Percentiles rank a stretch among this genome's conserved stretches.
phyloP scores from a whole-genome alignment of 2,113 vertebrate species.

The Todiramphus saurophagus region DNA sequence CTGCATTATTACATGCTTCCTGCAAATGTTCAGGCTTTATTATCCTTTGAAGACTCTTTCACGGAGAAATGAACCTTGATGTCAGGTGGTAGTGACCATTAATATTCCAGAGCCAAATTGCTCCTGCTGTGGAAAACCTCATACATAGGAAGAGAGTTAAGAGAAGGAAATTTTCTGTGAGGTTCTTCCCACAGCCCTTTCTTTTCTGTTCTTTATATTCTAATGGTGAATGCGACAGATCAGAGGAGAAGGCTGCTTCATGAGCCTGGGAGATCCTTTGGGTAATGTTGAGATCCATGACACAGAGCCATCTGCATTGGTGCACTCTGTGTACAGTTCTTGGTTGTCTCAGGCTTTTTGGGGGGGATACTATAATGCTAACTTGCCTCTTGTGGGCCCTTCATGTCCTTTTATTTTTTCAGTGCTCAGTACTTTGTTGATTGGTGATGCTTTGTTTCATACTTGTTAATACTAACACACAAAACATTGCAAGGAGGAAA shows the following conservation, averaged over 20 bases:
- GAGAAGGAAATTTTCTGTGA: background rate
- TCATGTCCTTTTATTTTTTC: background rate
- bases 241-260: background rate
- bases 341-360: background rate
- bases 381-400: background rate
- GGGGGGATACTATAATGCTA: background rate
- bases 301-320: background rate
- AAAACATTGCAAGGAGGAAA: background rate
- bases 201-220: background rate
- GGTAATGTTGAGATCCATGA: background rate
- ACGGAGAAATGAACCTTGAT: slow-evolving; percentile 49
- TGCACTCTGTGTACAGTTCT: background rate
- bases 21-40: slow-evolving; percentile 41
- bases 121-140: background rate
- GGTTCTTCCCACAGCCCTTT: background rate
- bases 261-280: background rate
- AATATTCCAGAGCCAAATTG: slow-evolving; percentile 41
- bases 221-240: background rate
- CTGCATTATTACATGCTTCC: background rate
- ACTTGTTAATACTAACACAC: background rate
- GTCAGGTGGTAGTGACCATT: slow-evolving; percentile 32
- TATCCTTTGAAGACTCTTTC: slow-evolving; percentile 45
- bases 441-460: background rate
- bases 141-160: background rate
- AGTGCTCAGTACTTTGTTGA: background rate